A percentile compares a stretch with the other conserved stretches of the same genome.
These are phyloP conservation scores for Dolichallabes microphthalmus DNA, from an alignment of 2,113 vertebrate species.

Conservation along the genomic window DNA sequence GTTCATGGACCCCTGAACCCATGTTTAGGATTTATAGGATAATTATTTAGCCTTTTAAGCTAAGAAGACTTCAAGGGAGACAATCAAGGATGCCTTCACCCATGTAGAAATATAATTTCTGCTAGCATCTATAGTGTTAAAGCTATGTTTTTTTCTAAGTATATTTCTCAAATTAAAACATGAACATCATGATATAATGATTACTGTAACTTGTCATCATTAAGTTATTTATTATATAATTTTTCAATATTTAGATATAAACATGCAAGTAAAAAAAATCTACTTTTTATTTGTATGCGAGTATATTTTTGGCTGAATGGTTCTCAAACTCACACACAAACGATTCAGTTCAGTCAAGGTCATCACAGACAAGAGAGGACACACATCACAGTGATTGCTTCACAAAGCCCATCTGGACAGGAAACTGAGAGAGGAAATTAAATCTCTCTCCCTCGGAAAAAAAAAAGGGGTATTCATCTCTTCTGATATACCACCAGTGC, in stretches of 20 bases:
- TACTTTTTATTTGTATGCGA: background rate
- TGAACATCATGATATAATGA: too few relatives aligned
- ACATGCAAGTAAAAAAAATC: background rate
- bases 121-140: background rate
- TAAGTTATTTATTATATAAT: too few relatives aligned
- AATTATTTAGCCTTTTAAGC: background rate
- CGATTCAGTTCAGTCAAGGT: background rate
- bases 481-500: background rate
- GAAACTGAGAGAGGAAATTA: conserved; percentile 41
- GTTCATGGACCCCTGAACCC: background rate
- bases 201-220: too few relatives aligned
- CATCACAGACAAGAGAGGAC: conserved; percentile 12
- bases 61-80: background rate
- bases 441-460: conserved; percentile 4
- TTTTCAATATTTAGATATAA: too few relatives aligned
- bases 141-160: background rate
- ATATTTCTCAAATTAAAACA: too few relatives aligned
- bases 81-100: background rate
- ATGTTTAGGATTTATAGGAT: background rate
- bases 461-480: conserved; percentile 6
- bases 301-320: background rate
- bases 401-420: conserved; percentile 24
- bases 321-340: background rate
- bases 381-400: conserved; percentile 31
- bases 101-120: background rate